Base-by-base conservation (phyloP, 2,113 vertebrate genomes). In the Syrmaticus mikado region DNA sequence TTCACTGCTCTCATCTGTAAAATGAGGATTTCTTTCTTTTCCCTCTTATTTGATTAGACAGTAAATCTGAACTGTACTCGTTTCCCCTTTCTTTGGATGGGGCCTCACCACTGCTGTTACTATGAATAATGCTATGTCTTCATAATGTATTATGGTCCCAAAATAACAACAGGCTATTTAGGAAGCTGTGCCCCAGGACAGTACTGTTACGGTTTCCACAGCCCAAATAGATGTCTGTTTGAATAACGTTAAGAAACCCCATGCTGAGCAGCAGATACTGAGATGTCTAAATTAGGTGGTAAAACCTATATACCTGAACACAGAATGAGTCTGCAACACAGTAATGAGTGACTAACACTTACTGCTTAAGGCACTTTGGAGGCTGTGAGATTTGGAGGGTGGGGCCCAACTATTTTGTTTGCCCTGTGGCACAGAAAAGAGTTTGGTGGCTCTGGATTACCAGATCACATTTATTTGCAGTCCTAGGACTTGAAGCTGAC, bases 101-200 rank as follows among this genome's bases (percentile, higher is more conserved):
- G 72, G 45, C 68, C 61, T 85, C 61, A 48, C 4, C 28, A 32
- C 66, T 87, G 38, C 76, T 85, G 18, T 88, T 94, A 15, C 79
- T 71, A 18, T 92, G 87, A 91, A 93, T 94, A 81, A 90, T 77
- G 46, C 64, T 85, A 30, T 5, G 0, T 83, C 79, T 94, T 93
- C 61, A 36, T 87, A 85, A 92, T 68, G 38, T 80, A 77, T 80
- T 88, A 52, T 58, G 10, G 61, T 88, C 68, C 62, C 71, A 76
- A 90, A 96, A 86, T 73, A 72, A 75, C 80, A 86, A 84, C 53
- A 24, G 71, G 6, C 40, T 88, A 11, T 64, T 57, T 62, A 84
- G 41, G 18, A 96, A 94, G 46, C 81, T 43, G 38, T 80, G 48
- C 67, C 74, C 43, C 43, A 57, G 48, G 61, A 48, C 71, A 85